Percentiles rank a stretch among this genome's conserved stretches.
Conservation (phyloP, 2,113 vertebrate species). For the Datnioides undecimradiatus region DNA sequence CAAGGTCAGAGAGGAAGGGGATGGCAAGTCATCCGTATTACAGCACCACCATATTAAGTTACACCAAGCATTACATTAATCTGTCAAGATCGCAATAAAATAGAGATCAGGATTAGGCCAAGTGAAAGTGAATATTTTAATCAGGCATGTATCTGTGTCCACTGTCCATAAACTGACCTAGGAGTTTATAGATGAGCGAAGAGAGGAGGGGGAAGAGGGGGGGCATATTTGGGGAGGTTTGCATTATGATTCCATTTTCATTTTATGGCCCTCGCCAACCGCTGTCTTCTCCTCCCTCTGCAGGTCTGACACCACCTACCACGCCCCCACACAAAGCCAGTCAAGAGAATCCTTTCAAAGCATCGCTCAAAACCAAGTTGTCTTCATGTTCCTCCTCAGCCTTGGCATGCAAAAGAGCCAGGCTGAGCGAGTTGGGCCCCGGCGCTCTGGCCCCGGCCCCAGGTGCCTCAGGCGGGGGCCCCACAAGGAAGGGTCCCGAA, state of each 20-base stretch:
- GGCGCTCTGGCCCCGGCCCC: conserved; percentile 82
- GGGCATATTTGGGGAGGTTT: conserved; percentile 47
- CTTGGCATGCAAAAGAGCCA: conserved; percentile 92
- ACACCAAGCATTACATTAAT: conserved; percentile 84
- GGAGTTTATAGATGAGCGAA: conserved; percentile 67
- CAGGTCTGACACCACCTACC: conserved; percentile 99
- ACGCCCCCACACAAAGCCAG: conserved; percentile 99
- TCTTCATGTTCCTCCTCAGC: conserved; percentile 94
- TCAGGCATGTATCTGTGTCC: conserved; percentile 79
- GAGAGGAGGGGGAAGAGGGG: conserved; percentile 29
- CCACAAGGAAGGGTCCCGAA: conserved; percentile 89
- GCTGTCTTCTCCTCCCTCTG: conserved; percentile 52
- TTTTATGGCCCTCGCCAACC: conserved; percentile 60
- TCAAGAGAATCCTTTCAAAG: conserved; percentile 98
- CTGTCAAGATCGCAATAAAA: conserved; percentile 85
- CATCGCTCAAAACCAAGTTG: conserved; percentile 96
- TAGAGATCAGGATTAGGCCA: conserved; percentile 79
- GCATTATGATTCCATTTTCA: conserved; percentile 71
- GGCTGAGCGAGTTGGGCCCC: conserved; percentile 88
- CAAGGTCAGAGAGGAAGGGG: conserved; percentile 78
- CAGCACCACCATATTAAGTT: conserved; percentile 78
- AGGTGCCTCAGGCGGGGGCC: conserved; percentile 83
- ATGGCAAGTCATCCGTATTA: conserved; percentile 72
- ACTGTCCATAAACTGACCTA: conserved; percentile 76
- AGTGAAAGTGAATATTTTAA: conserved; percentile 85